Base-by-base conservation (phyloP, 2,113 vertebrate species). In the Paraplagusia blochii region DNA sequence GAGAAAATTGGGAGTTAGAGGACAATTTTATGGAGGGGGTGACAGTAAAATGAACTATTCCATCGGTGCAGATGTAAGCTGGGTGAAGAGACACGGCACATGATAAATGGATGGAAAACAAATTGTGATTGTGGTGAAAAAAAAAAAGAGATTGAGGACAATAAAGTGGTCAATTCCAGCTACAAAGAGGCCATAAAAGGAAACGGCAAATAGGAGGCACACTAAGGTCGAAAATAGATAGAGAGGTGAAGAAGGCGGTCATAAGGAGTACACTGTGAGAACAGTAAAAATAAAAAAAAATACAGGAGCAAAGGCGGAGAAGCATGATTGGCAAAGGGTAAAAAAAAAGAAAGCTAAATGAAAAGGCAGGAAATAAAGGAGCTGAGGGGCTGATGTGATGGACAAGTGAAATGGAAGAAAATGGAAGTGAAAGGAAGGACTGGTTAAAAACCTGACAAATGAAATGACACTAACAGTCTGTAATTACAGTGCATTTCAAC, bases 321-420 rank as follows among this genome's bases (percentile, higher is more conserved):
- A 52, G 39, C 7, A 9, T 59, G 66, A 74, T 0, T 57, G 68
- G 66, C 44, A 29, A 29, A 29, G 56, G 57, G 39, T 39, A 15
- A 35, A 53, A 49, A 4, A 4, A 2, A 19, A 49, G 2, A 4
- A 2, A 19, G 44, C 14, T 22, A 55, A 60, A 18, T 14, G 48
- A 46, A 39, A 39, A 58, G n/a, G 19, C 50, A 1, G 12, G 22
- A 56, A 77, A 69, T 75, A 71, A 59, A 69, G 43, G 66, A 59
- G 66, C 34, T 44, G 47, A 44, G 45, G 19, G 5, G 47, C 46
- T 58, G 19, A 16, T 51, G 15, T 46, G 63, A 72, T 1, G 44
- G 40, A 69, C 49, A 53, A 18, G 42, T 29, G 40, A 39, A 49
- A 54, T 47, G 50, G 45, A 50, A 3, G 1, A 35, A 53, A 48